These are phyloP conservation scores for Zootermopsis nevadensis DNA, from an alignment of 2,888 invertebrate species.

Conservation along the genomic window DNA sequence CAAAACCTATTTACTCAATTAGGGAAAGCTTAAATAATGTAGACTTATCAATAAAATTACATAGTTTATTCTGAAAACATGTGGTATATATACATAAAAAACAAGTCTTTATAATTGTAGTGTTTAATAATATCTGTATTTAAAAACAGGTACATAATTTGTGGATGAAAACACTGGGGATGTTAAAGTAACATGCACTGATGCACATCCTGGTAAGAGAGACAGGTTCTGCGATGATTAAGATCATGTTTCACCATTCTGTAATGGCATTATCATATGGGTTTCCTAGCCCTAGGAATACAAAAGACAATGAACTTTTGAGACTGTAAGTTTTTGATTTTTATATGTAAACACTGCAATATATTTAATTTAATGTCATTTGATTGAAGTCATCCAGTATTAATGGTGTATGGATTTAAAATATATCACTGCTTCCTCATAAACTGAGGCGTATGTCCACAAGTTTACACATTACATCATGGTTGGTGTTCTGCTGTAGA, in stretches of 20 bases:
- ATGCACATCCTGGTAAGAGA: background rate
- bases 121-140: background rate
- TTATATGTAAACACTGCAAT: background rate
- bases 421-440: slow-evolving; percentile 10
- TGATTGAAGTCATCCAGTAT: background rate
- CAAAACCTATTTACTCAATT: no score
- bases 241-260: no score
- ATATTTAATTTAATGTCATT: background rate
- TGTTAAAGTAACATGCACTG: background rate
- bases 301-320: background rate
- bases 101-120: slow-evolving; percentile 29
- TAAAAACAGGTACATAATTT: slow-evolving; percentile 41
- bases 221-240: background rate
- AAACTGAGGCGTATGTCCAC: background rate
- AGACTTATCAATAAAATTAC: slow-evolving; percentile 42
- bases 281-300: background rate
- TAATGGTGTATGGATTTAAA: background rate
- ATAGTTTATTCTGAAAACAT: slow-evolving; percentile 50
- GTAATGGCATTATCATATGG: slow-evolving; percentile 8
- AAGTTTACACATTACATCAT: background rate
- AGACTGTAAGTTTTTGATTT: background rate
- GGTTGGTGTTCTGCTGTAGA: background rate
- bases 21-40: background rate
- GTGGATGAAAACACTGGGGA: slow-evolving; percentile 37
- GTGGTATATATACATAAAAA: slow-evolving; percentile 48